phyloP scores from a whole-genome alignment of 1,140 invertebrate species.

The Cydia splendana region DNA sequence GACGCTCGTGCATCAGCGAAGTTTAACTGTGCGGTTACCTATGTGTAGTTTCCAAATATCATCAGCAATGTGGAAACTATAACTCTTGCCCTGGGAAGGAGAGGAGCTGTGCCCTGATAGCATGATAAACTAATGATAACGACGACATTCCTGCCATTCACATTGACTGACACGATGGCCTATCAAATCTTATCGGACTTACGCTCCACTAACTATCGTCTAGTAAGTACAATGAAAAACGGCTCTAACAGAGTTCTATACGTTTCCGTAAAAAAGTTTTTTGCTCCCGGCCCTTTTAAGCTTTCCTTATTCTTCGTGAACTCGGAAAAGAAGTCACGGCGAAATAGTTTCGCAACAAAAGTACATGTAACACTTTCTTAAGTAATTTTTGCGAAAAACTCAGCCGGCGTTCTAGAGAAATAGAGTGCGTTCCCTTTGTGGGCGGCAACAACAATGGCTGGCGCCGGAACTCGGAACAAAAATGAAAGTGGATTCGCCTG shows the following conservation, averaged over 20 bases:
- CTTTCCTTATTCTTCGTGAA: neutral
- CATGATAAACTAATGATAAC: too few species aligned
- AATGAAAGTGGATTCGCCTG: slow-evolving; percentile 74
- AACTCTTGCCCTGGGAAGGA: too few species aligned
- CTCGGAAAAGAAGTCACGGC: slow-evolving; percentile 25
- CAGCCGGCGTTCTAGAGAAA: slow-evolving; percentile 43
- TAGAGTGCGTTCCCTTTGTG: slow-evolving; percentile 54
- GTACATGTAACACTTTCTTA: slow-evolving; percentile 36
- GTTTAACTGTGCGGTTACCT: too few species aligned
- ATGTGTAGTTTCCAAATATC: too few species aligned
- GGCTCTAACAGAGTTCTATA: neutral
- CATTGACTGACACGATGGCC: too few species aligned
- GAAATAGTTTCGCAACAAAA: slow-evolving; percentile 22
- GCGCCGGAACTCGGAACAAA: slow-evolving; percentile 65
- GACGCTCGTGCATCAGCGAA: too few species aligned
- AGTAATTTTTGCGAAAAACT: slow-evolving; percentile 45
- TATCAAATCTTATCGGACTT: too few species aligned
- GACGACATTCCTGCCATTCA: too few species aligned
- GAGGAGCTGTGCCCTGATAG: too few species aligned
- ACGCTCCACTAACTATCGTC: neutral
- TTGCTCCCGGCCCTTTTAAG: neutral
- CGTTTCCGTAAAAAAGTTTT: neutral
- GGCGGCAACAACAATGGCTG: slow-evolving; percentile 56
- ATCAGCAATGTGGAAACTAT: too few species aligned
- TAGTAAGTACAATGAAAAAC: neutral